Percentiles rank a stretch among this genome's conserved stretches.
These are phyloP conservation scores for Eupeodes corollae DNA, from an alignment of 1,140 invertebrate genomes.

Conservation along the genomic window DNA sequence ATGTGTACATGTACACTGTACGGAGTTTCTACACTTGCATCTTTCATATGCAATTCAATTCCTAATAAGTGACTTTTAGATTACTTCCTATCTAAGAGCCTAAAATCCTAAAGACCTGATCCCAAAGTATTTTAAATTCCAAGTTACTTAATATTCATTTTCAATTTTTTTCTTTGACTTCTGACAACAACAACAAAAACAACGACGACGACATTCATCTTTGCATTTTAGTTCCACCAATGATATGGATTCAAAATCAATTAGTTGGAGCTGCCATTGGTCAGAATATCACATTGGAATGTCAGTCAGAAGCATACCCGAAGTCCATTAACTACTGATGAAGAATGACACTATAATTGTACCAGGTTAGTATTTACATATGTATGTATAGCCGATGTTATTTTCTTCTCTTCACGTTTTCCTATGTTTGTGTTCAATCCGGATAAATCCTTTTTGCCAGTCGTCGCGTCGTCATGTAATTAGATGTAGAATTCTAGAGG, in stretches of 20 bases:
- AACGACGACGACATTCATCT: too few relatives aligned
- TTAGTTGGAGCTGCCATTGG: conserved; percentile 63
- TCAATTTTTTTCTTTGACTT: neutral
- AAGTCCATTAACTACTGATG: conserved; percentile 80
- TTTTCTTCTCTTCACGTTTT: too few relatives aligned
- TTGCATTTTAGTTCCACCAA: conserved; percentile 57
- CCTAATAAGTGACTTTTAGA: neutral
- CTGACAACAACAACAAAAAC: too few relatives aligned
- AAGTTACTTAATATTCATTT: neutral
- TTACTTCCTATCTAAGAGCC: too few relatives aligned
- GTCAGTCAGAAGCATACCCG: conserved; percentile 76
- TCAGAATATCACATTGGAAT: conserved; percentile 62
- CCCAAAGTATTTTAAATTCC: conserved; percentile 1
- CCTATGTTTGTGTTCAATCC: too few relatives aligned
- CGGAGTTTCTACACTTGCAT: neutral
- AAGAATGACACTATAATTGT: conserved; percentile 69
- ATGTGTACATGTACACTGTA: too few relatives aligned
- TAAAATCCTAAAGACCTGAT: conserved; percentile 2
- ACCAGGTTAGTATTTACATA: conserved; percentile 49
- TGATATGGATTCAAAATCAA: conserved; percentile 77
- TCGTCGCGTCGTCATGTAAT: too few relatives aligned
- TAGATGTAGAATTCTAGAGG: too few relatives aligned
- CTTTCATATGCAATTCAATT: neutral
- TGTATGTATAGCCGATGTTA: too few relatives aligned
- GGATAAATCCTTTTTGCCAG: too few relatives aligned